phyloP scores from a whole-genome alignment of 1,140 invertebrate species.

The Cepaea nemoralis region DNA sequence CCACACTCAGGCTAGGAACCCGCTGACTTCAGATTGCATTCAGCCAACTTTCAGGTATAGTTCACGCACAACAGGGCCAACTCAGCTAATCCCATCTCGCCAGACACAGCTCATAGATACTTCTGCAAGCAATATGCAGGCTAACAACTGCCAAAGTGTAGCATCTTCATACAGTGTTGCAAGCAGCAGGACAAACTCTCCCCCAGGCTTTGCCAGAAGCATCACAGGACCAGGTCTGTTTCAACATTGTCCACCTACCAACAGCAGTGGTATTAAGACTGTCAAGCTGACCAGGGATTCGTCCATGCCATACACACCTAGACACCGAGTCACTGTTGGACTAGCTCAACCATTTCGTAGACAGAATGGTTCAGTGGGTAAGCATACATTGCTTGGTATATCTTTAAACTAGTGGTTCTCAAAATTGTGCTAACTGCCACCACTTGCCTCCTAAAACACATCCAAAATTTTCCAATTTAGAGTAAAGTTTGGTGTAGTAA shows the following conservation, averaged over 20 bases:
- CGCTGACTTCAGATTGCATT: background rate
- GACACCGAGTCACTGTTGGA: background rate
- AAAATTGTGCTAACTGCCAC: too few species aligned
- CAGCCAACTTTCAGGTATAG: background rate
- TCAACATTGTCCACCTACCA: background rate
- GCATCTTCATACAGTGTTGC: background rate
- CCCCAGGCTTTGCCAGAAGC: background rate
- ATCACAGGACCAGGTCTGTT: background rate
- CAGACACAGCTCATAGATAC: background rate
- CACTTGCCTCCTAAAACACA: too few species aligned
- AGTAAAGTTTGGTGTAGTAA: too few species aligned
- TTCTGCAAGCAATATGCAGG: background rate
- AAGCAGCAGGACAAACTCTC: background rate
- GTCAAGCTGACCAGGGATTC: background rate
- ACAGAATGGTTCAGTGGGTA: background rate
- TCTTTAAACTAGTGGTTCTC: too few species aligned
- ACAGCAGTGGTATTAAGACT: background rate
- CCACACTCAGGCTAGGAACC: too few species aligned
- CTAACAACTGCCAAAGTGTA: background rate
- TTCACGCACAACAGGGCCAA: background rate
- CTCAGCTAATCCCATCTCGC: background rate
- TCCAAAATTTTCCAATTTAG: too few species aligned
- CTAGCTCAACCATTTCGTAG: constrained; percentile 4
- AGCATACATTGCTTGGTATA: background rate
- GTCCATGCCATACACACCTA: background rate